phyloP scores from a whole-genome alignment of 2,113 vertebrate species.

The Cyphomyrus discorhynchus region DNA sequence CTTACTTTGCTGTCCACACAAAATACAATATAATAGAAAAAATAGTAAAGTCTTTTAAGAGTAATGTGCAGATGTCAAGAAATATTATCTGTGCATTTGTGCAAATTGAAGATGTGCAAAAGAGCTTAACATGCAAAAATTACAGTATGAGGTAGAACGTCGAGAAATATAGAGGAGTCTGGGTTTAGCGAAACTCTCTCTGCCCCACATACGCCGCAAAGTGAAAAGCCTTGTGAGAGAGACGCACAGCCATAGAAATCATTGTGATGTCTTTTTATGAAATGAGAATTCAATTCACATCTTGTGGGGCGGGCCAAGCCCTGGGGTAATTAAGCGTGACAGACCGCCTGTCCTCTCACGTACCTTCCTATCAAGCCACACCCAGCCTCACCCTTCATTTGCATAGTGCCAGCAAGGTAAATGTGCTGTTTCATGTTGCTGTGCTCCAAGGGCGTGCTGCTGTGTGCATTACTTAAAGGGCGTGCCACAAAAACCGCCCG shows the following conservation, averaged over 20 bases:
- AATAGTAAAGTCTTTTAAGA: no score
- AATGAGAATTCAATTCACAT: neutral
- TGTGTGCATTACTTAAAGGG: neutral
- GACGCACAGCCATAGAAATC: neutral
- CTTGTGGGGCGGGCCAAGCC: neutral
- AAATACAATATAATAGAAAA: no score
- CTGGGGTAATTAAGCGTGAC: neutral
- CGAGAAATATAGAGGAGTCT: neutral
- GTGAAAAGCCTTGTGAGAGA: neutral
- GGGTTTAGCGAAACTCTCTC: neutral
- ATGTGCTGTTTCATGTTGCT: neutral
- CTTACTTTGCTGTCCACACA: no score
- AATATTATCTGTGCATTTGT: no score
- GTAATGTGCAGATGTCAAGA: no score
- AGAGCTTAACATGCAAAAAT: no score
- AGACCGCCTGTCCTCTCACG: neutral
- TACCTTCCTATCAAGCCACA: neutral
- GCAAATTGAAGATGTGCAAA: no score
- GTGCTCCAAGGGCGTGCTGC: neutral
- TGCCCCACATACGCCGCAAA: neutral
- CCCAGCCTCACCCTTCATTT: slow-evolving; percentile 16
- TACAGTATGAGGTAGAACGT: no score
- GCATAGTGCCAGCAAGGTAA: neutral
- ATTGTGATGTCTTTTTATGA: neutral
- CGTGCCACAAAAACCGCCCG: neutral